These are phyloP conservation scores for Hyalella azteca DNA, from an alignment of 2,888 invertebrate species.

Conservation along the genomic window DNA sequence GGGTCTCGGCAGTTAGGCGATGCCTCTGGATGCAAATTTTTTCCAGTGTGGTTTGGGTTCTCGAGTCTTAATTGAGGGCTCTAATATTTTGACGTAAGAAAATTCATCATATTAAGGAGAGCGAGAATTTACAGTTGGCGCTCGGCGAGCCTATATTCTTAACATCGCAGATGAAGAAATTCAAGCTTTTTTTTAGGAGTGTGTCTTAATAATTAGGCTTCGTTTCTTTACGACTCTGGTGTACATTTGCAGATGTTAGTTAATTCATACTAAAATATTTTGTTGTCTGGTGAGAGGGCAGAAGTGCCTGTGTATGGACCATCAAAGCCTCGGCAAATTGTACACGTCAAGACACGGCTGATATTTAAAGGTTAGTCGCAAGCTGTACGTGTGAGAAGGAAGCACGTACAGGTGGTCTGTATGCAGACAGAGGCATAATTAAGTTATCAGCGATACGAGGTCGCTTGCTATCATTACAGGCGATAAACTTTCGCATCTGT, in stretches of 20 bases:
- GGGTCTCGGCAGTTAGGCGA: background rate
- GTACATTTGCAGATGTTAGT: slow-evolving; percentile 31
- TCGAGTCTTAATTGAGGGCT: slow-evolving; percentile 24
- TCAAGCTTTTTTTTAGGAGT: background rate
- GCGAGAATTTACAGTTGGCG: slow-evolving; percentile 4
- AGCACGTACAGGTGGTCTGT: background rate
- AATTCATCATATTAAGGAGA: slow-evolving; percentile 26
- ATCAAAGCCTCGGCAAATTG: background rate
- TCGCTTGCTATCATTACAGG: slow-evolving; percentile 1
- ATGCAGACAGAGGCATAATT: background rate
- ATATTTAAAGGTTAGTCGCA: background rate
- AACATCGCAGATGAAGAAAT: slow-evolving; percentile 21
- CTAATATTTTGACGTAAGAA: background rate
- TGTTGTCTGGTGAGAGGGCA: background rate
- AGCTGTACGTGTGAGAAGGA: background rate
- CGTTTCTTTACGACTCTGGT: slow-evolving; percentile 15
- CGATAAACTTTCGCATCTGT: background rate
- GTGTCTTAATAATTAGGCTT: slow-evolving; percentile 11
- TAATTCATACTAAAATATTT: slow-evolving; percentile 28
- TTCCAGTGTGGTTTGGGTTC: background rate
- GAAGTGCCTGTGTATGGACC: background rate
- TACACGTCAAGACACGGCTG: background rate
- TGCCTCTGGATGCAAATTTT: slow-evolving; percentile 12
- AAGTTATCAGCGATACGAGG: slow-evolving; percentile 10
- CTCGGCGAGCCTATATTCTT: background rate